These are phyloP conservation scores for Alectura lathami DNA, from an alignment of 2,113 vertebrate species.

Conservation along the genomic window DNA sequence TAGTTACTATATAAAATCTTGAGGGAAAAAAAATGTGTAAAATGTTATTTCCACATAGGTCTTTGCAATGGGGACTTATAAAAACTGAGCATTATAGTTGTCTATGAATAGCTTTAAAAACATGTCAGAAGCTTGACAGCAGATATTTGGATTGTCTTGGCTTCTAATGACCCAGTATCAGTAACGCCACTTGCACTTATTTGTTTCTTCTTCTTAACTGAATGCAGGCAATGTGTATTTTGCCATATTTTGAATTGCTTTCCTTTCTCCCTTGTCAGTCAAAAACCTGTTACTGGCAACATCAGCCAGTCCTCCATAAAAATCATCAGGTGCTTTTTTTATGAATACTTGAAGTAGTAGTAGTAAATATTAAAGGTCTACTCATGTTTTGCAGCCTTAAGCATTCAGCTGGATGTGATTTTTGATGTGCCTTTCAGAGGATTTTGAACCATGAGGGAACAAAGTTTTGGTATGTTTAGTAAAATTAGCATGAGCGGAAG, in stretches of 20 bases:
- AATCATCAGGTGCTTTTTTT: neutral
- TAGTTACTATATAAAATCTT: neutral
- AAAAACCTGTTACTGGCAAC: neutral
- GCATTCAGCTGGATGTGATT: neutral
- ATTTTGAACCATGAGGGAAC: neutral
- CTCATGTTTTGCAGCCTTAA: neutral
- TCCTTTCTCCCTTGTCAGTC: neutral
- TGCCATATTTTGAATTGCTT: neutral
- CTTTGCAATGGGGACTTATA: too few relatives aligned
- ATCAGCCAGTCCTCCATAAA: neutral
- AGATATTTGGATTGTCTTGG: neutral
- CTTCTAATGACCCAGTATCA: neutral
- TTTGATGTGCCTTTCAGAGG: neutral
- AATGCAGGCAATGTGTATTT: neutral
- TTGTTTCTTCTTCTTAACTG: neutral
- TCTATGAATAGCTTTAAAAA: too few relatives aligned
- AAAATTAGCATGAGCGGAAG: neutral
- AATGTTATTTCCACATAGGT: too few relatives aligned
- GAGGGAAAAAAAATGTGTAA: neutral
- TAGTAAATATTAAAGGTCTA: neutral
- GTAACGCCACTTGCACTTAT: neutral
- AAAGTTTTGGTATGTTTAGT: neutral
- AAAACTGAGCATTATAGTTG: too few relatives aligned
- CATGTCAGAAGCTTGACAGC: neutral
- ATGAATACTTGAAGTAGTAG: neutral